These are phyloP conservation scores for Drosophila subobscura DNA, from an alignment of 1,140 invertebrate species.

Conservation along the genomic window DNA sequence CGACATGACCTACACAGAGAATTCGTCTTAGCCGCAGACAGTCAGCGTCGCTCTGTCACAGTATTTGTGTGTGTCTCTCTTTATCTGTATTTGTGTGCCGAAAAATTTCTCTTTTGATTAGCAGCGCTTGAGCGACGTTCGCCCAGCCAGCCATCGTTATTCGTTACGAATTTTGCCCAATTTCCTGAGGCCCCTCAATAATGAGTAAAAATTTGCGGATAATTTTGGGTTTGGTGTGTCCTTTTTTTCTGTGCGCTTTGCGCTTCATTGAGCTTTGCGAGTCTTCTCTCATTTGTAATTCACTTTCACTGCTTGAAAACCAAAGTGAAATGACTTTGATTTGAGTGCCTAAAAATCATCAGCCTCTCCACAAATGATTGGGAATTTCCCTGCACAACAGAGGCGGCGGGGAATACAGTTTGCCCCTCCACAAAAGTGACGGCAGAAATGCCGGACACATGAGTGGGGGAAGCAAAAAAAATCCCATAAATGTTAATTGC, in stretches of 20 bases:
- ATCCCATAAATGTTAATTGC: slow-evolving; percentile 81
- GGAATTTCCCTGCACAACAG: no score
- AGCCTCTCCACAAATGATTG: no score
- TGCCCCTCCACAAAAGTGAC: no score
- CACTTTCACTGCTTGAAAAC: slow-evolving; percentile 69
- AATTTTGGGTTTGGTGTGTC: slow-evolving; percentile 58
- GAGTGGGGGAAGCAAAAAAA: slow-evolving; percentile 25
- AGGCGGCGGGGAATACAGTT: no score
- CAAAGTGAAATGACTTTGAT: slow-evolving; percentile 59
- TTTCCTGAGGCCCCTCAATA: slow-evolving; percentile 67
- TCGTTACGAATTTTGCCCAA: slow-evolving; percentile 14
- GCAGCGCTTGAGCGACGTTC: slow-evolving; percentile 50
- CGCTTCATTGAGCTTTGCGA: slow-evolving; percentile 16
- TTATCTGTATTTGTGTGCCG: slow-evolving; percentile 33
- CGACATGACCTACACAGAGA: slow-evolving; percentile 30
- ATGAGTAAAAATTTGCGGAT: slow-evolving; percentile 76
- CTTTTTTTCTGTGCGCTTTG: slow-evolving; percentile 53
- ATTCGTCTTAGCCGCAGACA: slow-evolving; percentile 17
- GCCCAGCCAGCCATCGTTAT: background rate
- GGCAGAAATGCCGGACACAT: background rate
- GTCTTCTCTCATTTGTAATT: slow-evolving; percentile 69
- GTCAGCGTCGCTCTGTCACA: background rate
- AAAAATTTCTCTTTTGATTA: slow-evolving; percentile 71
- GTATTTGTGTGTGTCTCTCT: slow-evolving; percentile 6
- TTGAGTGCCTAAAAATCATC: slow-evolving; percentile 24